phyloP scores from a whole-genome alignment of 2,888 invertebrate genomes.

The Lasius fuliginosus region DNA sequence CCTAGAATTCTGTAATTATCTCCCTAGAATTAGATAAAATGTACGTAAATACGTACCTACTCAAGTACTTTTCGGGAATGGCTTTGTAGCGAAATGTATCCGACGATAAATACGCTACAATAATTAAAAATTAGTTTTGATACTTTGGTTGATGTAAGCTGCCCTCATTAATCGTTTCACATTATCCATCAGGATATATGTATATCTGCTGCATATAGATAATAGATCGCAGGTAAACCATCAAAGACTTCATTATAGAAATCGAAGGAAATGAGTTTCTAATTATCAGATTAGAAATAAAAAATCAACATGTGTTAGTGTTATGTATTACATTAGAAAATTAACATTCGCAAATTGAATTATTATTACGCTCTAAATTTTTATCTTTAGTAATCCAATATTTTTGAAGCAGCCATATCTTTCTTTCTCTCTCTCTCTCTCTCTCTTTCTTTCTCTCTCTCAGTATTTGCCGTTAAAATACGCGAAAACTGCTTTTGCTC shows the following conservation, averaged over 20 bases:
- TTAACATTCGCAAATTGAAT: slow-evolving; percentile 26
- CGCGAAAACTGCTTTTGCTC: not conserved
- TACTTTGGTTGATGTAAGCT: slow-evolving; percentile 17
- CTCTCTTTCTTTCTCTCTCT: not conserved
- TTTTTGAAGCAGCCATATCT: not conserved
- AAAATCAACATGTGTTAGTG: not conserved
- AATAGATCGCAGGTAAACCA: not conserved
- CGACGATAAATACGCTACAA: slow-evolving; percentile 37
- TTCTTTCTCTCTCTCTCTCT: no score
- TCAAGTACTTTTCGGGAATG: slow-evolving; percentile 28
- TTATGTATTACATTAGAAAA: slow-evolving; percentile 17
- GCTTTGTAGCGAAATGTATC: not conserved
- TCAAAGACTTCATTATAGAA: not conserved
- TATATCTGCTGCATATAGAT: not conserved
- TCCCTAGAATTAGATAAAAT: slow-evolving; percentile 8
- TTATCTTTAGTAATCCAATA: not conserved
- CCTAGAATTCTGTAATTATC: no score
- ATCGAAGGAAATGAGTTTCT: slow-evolving; percentile 29
- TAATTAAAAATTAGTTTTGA: slow-evolving; percentile 35
- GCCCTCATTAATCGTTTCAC: slow-evolving; percentile 5
- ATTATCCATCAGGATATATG: slow-evolving; percentile 18
- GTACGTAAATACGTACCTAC: not conserved
- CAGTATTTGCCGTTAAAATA: not conserved
- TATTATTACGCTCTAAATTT: not conserved
- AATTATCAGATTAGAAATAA: slow-evolving; percentile 27